Evolutionary conservation across 2,888 invertebrate species (phyloP).

Genomic region (Helleia helle): DNA sequence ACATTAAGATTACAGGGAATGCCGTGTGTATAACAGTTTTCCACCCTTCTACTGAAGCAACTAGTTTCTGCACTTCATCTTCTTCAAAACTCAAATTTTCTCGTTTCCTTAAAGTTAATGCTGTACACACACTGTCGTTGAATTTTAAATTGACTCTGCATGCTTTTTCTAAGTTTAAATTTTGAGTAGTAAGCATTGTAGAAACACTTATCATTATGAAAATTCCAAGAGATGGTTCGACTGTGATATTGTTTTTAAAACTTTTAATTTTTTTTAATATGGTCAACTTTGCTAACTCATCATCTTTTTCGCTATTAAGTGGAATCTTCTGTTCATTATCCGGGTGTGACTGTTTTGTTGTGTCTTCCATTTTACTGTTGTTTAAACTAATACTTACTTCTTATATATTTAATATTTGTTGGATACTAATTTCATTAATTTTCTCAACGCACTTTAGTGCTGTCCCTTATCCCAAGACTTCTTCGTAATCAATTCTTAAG

Average conservation of each 20-base stretch:
- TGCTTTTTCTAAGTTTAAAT: slow-evolving; percentile 88
- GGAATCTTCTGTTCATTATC: neutral
- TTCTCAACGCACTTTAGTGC: too few species aligned
- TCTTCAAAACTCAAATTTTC: slow-evolving; percentile 78
- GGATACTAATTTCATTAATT: too few species aligned
- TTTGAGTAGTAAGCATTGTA: slow-evolving; percentile 84
- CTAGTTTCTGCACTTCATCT: slow-evolving; percentile 73
- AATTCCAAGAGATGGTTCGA: slow-evolving; percentile 26
- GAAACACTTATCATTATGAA: slow-evolving; percentile 77
- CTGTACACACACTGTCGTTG: slow-evolving; percentile 79
- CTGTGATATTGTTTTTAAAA: neutral
- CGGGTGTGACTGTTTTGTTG: neutral
- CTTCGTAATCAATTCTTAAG: too few species aligned
- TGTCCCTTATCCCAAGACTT: too few species aligned
- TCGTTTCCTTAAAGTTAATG: slow-evolving; percentile 79
- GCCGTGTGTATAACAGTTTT: slow-evolving; percentile 67
- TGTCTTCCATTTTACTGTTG: neutral
- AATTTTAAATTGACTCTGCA: slow-evolving; percentile 85
- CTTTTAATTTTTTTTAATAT: neutral
- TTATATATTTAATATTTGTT: too few species aligned
- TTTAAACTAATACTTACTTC: too few species aligned
- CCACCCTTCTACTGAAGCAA: slow-evolving; percentile 69
- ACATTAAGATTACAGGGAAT: slow-evolving; percentile 23
- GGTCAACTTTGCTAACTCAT: neutral
- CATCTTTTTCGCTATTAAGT: neutral